Evolutionary conservation across 2,113 vertebrate species (phyloP), one percentile per base, ranked within the genome.

Genomic region (Calidris pugnax): DNA sequence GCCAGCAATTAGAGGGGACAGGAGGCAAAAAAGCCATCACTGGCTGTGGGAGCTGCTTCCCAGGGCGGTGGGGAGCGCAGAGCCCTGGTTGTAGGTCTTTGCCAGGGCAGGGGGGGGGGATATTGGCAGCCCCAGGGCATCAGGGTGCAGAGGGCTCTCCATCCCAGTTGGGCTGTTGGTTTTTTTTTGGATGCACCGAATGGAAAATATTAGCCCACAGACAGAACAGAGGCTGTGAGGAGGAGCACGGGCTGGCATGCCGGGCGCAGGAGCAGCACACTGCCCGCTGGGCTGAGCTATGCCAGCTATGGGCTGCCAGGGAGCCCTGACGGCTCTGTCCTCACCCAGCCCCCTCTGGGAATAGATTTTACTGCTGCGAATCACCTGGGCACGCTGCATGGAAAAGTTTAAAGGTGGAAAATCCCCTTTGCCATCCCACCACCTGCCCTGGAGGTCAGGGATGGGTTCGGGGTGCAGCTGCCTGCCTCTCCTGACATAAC

Each of bases 121-220:
- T 74, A 53, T 77, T 74, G 87, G 56, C 28, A 78, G 48, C 33
- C 30, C 41, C 0, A 0, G 30, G 26, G 13, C 14, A 8, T 64
- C 39, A 21, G 15, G 26, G 56, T 56, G 19, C 48, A 60, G 74
- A 41, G 47, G 27, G 82, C 57, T 45, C 28, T 51, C 23, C 17
- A 16, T 28, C 12, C 37, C 60, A 68, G 23, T 62, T 80, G 80
- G 45, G 20, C 43, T 67, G 17, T 43, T 43, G 89, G 26, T 56
- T 43, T 64, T 27, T 35, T n/a, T 92, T 89, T 95, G 92, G 96
- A 91, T 76, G 39, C 26, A 63, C 39, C 0, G 0, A 72, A 59
- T 51, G 95, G 97, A 98, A 98, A 97, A 92, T 96, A 91, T 95
- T 77, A 97, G n/a, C 45, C 78, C 15, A 10, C 16, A n/a, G 68